Percentiles rank a stretch among this genome's conserved stretches.
Conservation (phyloP, 2,888 invertebrate genomes). For the Sialis lutaria region DNA sequence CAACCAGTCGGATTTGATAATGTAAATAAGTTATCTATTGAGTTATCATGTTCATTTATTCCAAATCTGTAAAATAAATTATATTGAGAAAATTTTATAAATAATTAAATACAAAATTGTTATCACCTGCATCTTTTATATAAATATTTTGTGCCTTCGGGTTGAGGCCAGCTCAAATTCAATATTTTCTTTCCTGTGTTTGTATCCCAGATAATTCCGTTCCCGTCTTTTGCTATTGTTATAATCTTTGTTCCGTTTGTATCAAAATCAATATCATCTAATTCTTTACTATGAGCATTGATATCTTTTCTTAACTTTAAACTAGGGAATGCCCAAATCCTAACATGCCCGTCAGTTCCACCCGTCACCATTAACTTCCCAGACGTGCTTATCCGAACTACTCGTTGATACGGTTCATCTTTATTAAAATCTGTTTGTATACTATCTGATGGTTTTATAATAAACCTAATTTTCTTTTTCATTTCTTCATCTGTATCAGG, state of each 20-base stretch:
- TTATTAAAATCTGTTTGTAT: constrained; percentile 70
- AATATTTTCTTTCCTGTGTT: constrained; percentile 43
- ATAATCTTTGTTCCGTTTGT: constrained; percentile 58
- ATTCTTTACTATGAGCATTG: constrained; percentile 72
- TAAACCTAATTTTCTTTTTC: constrained; percentile 46
- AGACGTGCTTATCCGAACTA: constrained; percentile 44
- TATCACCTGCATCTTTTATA: constrained; percentile 63
- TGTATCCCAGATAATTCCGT: constrained; percentile 65
- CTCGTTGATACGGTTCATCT: constrained; percentile 70
- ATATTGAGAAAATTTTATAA: background rate
- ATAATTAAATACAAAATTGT: constrained; percentile 7
- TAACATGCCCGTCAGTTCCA: constrained; percentile 73
- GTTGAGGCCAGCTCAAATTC: constrained; percentile 57
- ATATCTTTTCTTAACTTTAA: constrained; percentile 52
- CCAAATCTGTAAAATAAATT: constrained; percentile 39
- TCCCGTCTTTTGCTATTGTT: constrained; percentile 77
- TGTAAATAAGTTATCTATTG: constrained; percentile 51
- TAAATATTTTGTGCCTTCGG: constrained; percentile 60
- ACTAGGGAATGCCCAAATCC: constrained; percentile 80
- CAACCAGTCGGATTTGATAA: constrained; percentile 64
- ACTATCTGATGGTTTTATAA: constrained; percentile 60
- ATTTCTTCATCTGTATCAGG: constrained; percentile 18
- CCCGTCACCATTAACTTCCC: constrained; percentile 77
- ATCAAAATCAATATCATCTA: constrained; percentile 87
- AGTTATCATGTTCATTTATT: constrained; percentile 46